Base-by-base conservation (phyloP, 2,888 invertebrate species). In the Drosophila koepferae region DNA sequence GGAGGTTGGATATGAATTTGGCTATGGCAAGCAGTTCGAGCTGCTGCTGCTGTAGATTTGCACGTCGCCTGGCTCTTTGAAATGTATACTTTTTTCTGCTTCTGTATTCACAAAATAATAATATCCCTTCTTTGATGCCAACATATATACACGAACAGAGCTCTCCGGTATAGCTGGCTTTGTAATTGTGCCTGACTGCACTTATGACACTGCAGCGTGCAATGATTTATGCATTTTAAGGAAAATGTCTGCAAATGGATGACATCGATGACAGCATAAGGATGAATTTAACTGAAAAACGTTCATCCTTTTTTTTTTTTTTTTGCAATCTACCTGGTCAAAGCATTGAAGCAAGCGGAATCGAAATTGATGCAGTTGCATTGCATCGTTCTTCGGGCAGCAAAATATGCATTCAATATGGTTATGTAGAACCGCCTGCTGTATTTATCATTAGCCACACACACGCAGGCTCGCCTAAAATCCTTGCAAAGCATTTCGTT, bases 141-240 rank as follows among this genome's bases (percentile, higher is more conserved):
- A 65, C 58, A 77, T 61, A 56, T 72, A 67, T n/a, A 49, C 9
- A 53, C 48, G 9, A 34, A 28, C 38, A 34, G 48, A 34, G 44
- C 53, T 49, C 34, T 44, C 64, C 44, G 73, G 55, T 74, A 73
- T 60, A 48, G 44, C 28, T 53, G 49, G 14, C 46, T 60, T 36
- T 60, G 62, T 36, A 40, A 46, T 31, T 67, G 59, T 73, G 74
- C 63, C 75, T 71, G 71, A 76, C 80, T 77, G 69, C 81, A 78
- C 78, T 85, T 87, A 81, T 87, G 82, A 74, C 76, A 82, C 87
- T 85, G 87, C 85, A 82, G 80, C 78, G 82, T 56, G 61, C 72
- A 60, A 80, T 86, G 86, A 86, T 86, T 86, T 86, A 86, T 86
- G 86, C 78, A 83, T 86, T 86, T 77, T 77, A 80, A 76, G 76